phyloP scores from a whole-genome alignment of 2,888 invertebrate genomes.

The Drosophila setosimentum region DNA sequence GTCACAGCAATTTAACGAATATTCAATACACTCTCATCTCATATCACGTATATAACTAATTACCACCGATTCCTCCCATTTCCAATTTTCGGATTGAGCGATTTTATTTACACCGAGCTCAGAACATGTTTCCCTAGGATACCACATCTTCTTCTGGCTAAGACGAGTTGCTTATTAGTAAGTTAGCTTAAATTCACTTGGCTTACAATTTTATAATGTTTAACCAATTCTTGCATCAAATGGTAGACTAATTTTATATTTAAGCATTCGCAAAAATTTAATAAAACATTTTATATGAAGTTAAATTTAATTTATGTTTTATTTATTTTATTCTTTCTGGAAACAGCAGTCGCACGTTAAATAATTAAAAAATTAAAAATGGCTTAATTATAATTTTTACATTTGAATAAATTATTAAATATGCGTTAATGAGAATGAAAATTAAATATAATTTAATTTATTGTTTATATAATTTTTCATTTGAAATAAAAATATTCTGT shows the following conservation, averaged over 20 bases:
- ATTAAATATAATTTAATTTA: background rate
- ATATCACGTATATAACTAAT: background rate
- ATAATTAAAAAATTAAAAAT: background rate
- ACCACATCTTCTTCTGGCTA: too few species aligned
- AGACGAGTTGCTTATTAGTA: too few species aligned
- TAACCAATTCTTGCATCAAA: background rate
- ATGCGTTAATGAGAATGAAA: background rate
- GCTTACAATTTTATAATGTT: background rate
- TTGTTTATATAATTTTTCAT: background rate
- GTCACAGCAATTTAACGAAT: slow-evolving; percentile 26
- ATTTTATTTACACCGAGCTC: too few species aligned
- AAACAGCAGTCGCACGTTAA: background rate
- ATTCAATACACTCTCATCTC: slow-evolving; percentile 25
- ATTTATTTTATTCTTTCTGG: background rate
- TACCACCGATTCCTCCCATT: background rate
- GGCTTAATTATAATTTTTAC: too few species aligned
- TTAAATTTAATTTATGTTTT: background rate
- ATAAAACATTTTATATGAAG: background rate
- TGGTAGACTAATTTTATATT: background rate
- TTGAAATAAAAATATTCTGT: background rate
- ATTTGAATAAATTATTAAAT: background rate
- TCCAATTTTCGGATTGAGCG: background rate
- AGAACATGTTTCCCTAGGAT: background rate
- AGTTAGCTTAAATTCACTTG: background rate
- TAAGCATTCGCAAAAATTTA: background rate